Evolutionary conservation across 2,113 vertebrate genomes (phyloP), one percentile per base, ranked within the genome.

Genomic region (Echinops telfairi): DNA sequence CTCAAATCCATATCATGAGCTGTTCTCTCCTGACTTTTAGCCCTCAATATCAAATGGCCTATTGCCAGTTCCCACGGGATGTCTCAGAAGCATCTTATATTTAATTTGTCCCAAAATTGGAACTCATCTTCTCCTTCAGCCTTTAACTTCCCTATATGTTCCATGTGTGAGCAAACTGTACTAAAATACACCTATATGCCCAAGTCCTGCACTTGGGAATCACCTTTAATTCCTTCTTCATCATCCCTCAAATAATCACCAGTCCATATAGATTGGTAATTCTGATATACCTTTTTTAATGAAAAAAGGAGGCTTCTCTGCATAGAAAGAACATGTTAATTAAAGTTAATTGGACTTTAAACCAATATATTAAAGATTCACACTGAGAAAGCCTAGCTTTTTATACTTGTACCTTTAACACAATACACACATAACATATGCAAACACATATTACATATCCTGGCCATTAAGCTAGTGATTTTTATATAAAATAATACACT

Each of bases 201-300:
- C 31, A 81, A 77, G 16, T 4, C 22, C 40, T 57, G 75, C 40
- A 73, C 23, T 66, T 94, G 77, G 40, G 27, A 92, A 47, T 83
- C 25, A 71, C 38, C n/a, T 93, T 38, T 77, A 19, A 71, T 6
- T 33, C 33, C 40, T 93, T 75, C 62, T 88, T 90, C 91, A 92
- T 53, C 53, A 84, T 7, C 4, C 29, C 25, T 94, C 66, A 86
- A 94, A 92, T 92, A 89, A 94, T 84, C 73, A 84, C n/a, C 81
- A 78, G 57, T 57, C 57, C 33, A 90, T 53, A 66, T 3, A 38
- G 64, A 83, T 90, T 83, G 90, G 33, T 36, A 94, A 92, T 89
- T 94, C 66, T 83, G 93, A 90, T 94, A 76, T n/a, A 88, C 70
- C 88, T 95, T 94, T 40, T 86, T 75, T 88, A 95, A 88, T 94